Base-by-base conservation (phyloP, 2,113 vertebrate species). In the Callipepla squamata region DNA sequence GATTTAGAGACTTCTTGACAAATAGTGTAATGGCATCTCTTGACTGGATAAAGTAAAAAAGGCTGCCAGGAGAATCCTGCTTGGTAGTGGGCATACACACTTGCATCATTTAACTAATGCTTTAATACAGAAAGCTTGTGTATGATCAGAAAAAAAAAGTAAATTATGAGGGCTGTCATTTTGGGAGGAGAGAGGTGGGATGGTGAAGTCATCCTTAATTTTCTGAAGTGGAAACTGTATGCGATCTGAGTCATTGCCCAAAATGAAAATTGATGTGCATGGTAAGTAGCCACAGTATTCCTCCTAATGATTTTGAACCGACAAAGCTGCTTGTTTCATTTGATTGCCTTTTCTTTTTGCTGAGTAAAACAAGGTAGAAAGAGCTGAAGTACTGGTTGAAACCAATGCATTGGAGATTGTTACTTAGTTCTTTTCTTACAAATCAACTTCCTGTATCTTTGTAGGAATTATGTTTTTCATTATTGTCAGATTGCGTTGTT, bases 281-380 rank as follows among this genome's bases (percentile, higher is more conserved):
- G 14, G 48, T 80, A 89, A 89, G 77, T 86, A 93, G 87, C 77
- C 92, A 85, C 96, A 95, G 69, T 44, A 4, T 91, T 95, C 86
- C 59, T 45, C 85, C 53, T 77, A 76, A 93, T 90, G 86, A 88
- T 86, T 96, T 93, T 97, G 88, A 96, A 63, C 61, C 78, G 86
- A 95, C 75, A 74, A 72, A 75, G 68, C 82, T 95, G 48, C 90
- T 95, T 67, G 95, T 97, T 81, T 83, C 72, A 78, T 73, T 22
- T 36, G 72, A 88, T 77, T 90, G 66, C 50, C 61, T 55, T 88
- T 76, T 78, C 75, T 89, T 88, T 68, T 89, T 62, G 66, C 91
- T 84, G 78, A 87, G 67, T 84, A 63, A 93, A 97, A 96, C 40
- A 68, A 86, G 69, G 51, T 92, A 72, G 89, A 40, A 62, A 96